Evolutionary conservation across 2,797 vertebrate genomes (phyloP).

Genomic region (Pagetopsis macropterus): DNA sequence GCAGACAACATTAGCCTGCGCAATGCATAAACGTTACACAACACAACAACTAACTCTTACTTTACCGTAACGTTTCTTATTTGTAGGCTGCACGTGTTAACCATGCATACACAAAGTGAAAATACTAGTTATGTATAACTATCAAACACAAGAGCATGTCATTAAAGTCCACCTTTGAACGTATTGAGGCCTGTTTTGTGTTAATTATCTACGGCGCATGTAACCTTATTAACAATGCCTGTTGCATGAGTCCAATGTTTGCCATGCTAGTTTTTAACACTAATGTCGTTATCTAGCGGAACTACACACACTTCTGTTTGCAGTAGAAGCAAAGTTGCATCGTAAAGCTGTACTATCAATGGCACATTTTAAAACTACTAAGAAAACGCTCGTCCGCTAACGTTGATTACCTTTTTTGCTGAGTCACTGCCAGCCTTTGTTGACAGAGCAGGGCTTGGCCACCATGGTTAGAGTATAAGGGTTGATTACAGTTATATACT

Average conservation of each 20-base stretch:
- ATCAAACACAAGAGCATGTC: background rate
- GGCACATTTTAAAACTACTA: background rate
- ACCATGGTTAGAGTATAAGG: background rate
- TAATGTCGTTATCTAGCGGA: background rate
- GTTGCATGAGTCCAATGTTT: slow-evolving; percentile 45
- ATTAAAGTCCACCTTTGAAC: slow-evolving; percentile 47
- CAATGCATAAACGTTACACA: background rate
- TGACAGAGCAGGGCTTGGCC: too few relatives aligned
- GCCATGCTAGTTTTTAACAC: fast-evolving
- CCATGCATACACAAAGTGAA: fast-evolving
- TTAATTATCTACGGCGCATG: slow-evolving; percentile 49
- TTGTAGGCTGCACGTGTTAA: background rate
- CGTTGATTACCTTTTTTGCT: slow-evolving; percentile 35
- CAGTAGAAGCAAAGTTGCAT: background rate
- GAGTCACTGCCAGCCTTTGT: slow-evolving; percentile 60
- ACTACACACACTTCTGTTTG: background rate
- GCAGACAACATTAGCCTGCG: background rate
- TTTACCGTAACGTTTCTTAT: too few relatives aligned
- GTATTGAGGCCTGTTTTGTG: fast-evolving
- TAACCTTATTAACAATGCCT: slow-evolving; percentile 3
- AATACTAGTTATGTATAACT: background rate
- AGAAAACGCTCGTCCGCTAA: background rate
- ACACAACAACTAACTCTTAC: fast-evolving
- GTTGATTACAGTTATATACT: background rate
- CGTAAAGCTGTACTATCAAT: background rate